A percentile compares a stretch with the other conserved stretches of the same genome.
Evolutionary conservation across 2,888 invertebrate genomes (phyloP).

Genomic region (Elaeidobius kamerunicus): DNA sequence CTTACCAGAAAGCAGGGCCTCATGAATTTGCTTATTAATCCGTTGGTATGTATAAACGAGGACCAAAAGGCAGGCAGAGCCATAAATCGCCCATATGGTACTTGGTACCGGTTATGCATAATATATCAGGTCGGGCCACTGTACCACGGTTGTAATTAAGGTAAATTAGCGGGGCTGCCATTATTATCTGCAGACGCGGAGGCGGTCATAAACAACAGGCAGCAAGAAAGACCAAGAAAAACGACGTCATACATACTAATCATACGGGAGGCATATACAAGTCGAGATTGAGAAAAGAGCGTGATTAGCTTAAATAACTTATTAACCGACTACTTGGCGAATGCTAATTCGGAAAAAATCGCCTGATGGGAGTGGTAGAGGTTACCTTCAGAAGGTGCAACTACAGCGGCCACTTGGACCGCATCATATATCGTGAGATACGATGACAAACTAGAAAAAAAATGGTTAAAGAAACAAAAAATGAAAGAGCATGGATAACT

Average conservation of each 20-base stretch:
- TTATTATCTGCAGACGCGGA: constrained; percentile 31
- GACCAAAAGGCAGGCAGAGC: constrained; percentile 19
- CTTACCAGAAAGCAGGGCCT: background rate
- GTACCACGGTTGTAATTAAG: constrained; percentile 31
- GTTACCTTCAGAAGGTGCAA: too few relatives aligned
- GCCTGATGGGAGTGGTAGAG: too few relatives aligned
- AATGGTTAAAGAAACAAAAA: too few relatives aligned
- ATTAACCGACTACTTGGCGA: constrained; percentile 3
- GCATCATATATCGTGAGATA: too few relatives aligned
- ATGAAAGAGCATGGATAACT: too few relatives aligned
- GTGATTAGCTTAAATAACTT: constrained; percentile 22
- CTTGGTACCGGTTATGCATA: constrained; percentile 30
- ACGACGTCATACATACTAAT: constrained; percentile 27
- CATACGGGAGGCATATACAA: constrained; percentile 19
- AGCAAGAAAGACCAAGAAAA: constrained; percentile 26
- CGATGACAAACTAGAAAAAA: too few relatives aligned
- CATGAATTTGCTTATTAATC: constrained; percentile 18
- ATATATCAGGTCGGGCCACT: constrained; percentile 26
- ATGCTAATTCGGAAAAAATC: background rate
- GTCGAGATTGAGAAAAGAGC: constrained; percentile 11
- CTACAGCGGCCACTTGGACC: too few relatives aligned
- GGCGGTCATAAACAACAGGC: constrained; percentile 28
- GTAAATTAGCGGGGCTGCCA: constrained; percentile 30
- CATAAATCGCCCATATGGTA: constrained; percentile 31
- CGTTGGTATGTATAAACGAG: too few relatives aligned